A percentile compares a stretch with the other conserved stretches of the same genome.
Evolutionary conservation across 2,113 vertebrate species (phyloP).

Genomic region (Thalassoma bifasciatum): DNA sequence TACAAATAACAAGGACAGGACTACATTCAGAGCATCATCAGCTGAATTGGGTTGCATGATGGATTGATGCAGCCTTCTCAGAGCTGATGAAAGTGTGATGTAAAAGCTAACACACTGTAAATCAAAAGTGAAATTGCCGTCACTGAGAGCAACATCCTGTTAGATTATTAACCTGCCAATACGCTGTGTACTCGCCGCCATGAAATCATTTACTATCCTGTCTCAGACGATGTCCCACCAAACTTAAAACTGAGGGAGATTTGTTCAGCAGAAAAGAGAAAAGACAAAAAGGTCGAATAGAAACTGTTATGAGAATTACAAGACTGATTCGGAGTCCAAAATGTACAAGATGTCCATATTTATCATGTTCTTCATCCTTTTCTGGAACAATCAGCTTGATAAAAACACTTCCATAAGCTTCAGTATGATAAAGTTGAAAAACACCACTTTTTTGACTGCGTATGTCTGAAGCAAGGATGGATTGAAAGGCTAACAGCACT

Average conservation of each 20-base stretch:
- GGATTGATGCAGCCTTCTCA: background rate
- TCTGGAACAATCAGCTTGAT: too few species aligned
- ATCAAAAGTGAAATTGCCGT: background rate
- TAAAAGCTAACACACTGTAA: background rate
- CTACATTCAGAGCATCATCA: background rate
- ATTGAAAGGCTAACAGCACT: slow-evolving; percentile 1
- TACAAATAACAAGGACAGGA: background rate
- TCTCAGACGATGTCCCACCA: background rate
- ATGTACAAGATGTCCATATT: too few species aligned
- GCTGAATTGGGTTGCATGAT: too few species aligned
- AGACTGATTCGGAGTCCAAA: too few species aligned
- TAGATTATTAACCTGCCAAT: background rate
- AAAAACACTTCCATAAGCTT: too few species aligned
- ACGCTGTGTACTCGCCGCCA: background rate
- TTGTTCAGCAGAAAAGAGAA: too few species aligned
- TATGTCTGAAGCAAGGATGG: background rate
- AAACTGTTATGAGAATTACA: too few species aligned
- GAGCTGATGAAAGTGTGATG: background rate
- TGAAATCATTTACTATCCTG: background rate
- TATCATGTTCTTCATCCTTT: too few species aligned
- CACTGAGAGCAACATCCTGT: background rate
- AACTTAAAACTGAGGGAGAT: background rate
- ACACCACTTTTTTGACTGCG: too few species aligned
- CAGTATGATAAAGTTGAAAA: too few species aligned
- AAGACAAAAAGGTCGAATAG: too few species aligned